Evolutionary conservation across 2,888 invertebrate species (phyloP), one percentile per base, ranked within the genome.

Genomic region (Panzeria rudis): DNA sequence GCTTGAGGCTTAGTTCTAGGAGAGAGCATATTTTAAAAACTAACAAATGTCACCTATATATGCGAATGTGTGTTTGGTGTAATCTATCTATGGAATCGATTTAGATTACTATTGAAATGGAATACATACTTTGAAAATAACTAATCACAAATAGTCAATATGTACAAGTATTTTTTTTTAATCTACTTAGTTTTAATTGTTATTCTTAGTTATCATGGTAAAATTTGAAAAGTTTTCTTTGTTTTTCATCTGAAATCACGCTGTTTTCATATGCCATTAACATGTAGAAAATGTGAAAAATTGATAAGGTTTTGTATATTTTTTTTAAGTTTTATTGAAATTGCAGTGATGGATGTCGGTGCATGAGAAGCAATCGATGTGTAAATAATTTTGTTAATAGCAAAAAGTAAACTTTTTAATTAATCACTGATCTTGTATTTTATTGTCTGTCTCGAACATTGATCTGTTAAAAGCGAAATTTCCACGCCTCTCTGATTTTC

Each of bases 221-320:
- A 1, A 62, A 72, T 75, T 81, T 62, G 61, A 68, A 38, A 69
- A 64, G 35, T 79, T 79, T 71, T 72, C 72, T 80, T 77, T 81
- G 75, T 86, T 83, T 82, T 79, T 83, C 71, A 72, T 75, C 71
- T 64, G 54, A 83, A 83, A 89, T 89, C 89, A 90, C 89, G 90
- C 87, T 89, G 87, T 87, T 87, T 88, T 88, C 87, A 87, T 87
- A 83, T 89, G 87, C 32, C 69, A 23, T 47, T 66, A 79, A 75
- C 61, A 50, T 50, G 29, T 59, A 69, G 38, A 35, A 80, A 52
- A 44, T 59, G n/a, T 59, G 41, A 29, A 47, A 59, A 77, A 72
- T 15, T 78, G 82, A 82, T 85, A 78, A 86, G 75, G 59, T 69
- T 76, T 68, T 68, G 20, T 35, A n/a, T n/a, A n/a, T n/a, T n/a